Evolutionary conservation across 1,140 invertebrate genomes (phyloP), one percentile per base, ranked within the genome.

Genomic region (Sitobion miscanthi): DNA sequence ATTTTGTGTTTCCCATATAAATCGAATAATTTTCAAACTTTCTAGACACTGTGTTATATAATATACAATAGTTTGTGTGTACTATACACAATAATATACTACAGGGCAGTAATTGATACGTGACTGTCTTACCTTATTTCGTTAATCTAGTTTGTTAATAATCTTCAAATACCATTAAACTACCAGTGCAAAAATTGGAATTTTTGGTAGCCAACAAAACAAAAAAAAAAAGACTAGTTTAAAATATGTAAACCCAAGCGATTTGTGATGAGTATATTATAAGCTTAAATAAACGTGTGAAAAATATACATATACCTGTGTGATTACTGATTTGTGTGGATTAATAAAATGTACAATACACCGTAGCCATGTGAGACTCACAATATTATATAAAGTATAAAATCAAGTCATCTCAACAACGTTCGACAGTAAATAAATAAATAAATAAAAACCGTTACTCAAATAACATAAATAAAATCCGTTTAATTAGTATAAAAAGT

Each of bases 391-490:
- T 77, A 91, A 20, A 77, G 25, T 62, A 90, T 62, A 62, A 54
- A 14, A 25, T 45, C 49, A 62, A 30, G 42, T 69, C 38, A n/a
- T 91, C 23, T 91, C 30, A 47, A 49, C 30, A 35, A 38, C 2
- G 45, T 49, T 35, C 14, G 38, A 92, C 7, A 83, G 35, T 35
- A 35, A 35, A 91, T 49, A 42, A 42, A 47, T 42, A 85, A 93
- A 93, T 54, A 93, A 86, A 93, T 92, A 91, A n/a, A 91, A 83
- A 82, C 23, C 23, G 42, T 93, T 30, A 9, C 38, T 93, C n/a
- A 77, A 54, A 87, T 62, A 90, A 90, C 52, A 85, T n/a, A 93
- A 91, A 94, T 91, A 94, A 92, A 94, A 94, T 92, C 47, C 85
- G 77, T 86, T 86, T 91, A 88, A 91, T 92, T 83, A 91, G 91